Evolutionary conservation across 2,113 vertebrate genomes (phyloP), one percentile per base, ranked within the genome.

Genomic region (Rhabdornis inornatus): DNA sequence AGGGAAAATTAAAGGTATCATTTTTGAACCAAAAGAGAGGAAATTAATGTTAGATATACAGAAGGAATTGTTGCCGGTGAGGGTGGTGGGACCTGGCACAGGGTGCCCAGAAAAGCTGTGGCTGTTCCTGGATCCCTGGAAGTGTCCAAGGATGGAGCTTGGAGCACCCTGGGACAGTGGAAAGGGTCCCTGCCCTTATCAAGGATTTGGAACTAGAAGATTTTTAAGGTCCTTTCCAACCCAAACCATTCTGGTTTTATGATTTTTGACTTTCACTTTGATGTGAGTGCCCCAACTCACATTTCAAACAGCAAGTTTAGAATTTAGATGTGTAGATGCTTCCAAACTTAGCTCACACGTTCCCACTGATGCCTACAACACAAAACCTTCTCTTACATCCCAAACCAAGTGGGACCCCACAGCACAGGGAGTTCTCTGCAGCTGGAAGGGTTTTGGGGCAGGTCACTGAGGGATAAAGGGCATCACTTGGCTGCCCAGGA

Each of bases 271-370:
- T 18, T 52, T 72, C 2, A 0, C 40, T 86, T 61, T 14, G 19
- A 27, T 44, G n/a, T 0, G 1, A 63, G 15, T 7, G 44, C 56
- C 63, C 53, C 40, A 63, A 15, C 10, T 5, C 2, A 1, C 28
- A 10, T 22, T 89, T 75, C 39, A 71, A 69, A 44, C 18, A 39
- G 9, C 27, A 17, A 5, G 20, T 33, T 11, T 40, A 47, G 11
- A 31, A 16, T 82, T 79, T 7, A 53, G 47, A 15, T 2, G 18
- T 2, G 14, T 3, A 19, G 7, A 13, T 2, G 9, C 16, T 76
- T 33, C 47, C 82, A 30, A 4, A 18, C 14, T 12, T 12, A 19
- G 6, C 45, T 84, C 40, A 6, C 3, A 0, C 0, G 1, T 35
- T 49, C 28, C 40, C 17, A 8, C 7, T 1, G 7, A 2, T 42